phyloP scores from a whole-genome alignment of 2,888 invertebrate species.

The Caenorhabditis becei region DNA sequence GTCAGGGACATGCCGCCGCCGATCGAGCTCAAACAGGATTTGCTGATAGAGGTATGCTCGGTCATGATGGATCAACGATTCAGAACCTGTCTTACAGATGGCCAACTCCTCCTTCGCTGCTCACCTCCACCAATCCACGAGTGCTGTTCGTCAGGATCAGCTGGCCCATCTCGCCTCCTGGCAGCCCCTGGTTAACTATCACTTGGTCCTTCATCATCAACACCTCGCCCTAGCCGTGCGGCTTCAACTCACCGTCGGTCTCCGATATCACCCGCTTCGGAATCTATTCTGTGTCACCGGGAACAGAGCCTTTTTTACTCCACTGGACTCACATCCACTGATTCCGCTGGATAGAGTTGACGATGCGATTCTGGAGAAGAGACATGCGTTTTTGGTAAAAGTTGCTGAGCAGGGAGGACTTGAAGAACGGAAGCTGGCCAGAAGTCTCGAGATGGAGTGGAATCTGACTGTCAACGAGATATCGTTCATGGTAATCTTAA shows the following conservation, averaged over 20 bases:
- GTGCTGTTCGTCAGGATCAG: slow-evolving; percentile 53
- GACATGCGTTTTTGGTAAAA: slow-evolving; percentile 75
- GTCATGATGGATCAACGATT: too few species aligned
- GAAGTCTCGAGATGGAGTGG: slow-evolving; percentile 60
- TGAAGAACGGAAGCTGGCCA: slow-evolving; percentile 50
- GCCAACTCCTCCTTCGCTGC: slow-evolving; percentile 45
- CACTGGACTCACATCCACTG: slow-evolving; percentile 76
- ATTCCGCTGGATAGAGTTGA: slow-evolving; percentile 75
- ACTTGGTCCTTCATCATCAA: slow-evolving; percentile 76
- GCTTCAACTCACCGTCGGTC: slow-evolving; percentile 57
- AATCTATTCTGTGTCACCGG: slow-evolving; percentile 71
- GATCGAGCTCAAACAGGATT: slow-evolving; percentile 48
- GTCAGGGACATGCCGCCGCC: slow-evolving; percentile 53
- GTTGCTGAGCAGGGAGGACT: slow-evolving; percentile 60
- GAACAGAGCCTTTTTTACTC: slow-evolving; percentile 74
- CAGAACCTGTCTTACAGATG: slow-evolving; percentile 52
- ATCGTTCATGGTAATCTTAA: slow-evolving; percentile 51
- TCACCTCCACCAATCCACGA: slow-evolving; percentile 34
- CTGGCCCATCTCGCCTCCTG: slow-evolving; percentile 61
- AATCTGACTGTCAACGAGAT: slow-evolving; percentile 64
- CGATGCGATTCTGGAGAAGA: slow-evolving; percentile 64
- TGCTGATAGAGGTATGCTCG: slow-evolving; percentile 54
- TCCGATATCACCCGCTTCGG: slow-evolving; percentile 57
- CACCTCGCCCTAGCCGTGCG: slow-evolving; percentile 70
- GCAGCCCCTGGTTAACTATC: slow-evolving; percentile 75